phyloP scores from a whole-genome alignment of 2,797 vertebrate genomes.

The Gymnothorax reevesii region DNA sequence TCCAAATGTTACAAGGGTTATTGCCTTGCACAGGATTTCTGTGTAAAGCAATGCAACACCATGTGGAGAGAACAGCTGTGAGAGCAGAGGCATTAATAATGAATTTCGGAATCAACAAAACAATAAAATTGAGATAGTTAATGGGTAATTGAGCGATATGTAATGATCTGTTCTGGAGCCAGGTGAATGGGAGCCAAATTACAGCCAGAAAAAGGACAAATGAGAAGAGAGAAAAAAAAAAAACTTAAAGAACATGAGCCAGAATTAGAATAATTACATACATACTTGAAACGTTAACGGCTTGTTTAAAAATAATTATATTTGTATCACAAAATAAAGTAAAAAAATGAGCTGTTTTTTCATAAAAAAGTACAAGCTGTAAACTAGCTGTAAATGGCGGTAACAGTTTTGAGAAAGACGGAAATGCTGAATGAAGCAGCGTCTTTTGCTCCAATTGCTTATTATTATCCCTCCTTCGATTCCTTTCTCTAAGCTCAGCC shows the following conservation, averaged over 20 bases:
- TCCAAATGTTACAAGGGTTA: no score
- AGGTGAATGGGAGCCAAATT: slow-evolving; percentile 44
- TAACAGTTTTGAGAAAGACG: slow-evolving; percentile 73
- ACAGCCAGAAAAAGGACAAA: slow-evolving; percentile 58
- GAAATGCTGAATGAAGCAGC: slow-evolving; percentile 63
- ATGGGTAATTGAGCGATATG: slow-evolving; percentile 52
- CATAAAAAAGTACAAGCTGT: slow-evolving; percentile 60
- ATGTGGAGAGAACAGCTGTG: background rate
- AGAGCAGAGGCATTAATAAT: background rate
- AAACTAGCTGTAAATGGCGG: slow-evolving; percentile 72
- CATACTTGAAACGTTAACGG: slow-evolving; percentile 65
- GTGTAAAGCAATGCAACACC: background rate
- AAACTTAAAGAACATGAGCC: slow-evolving; percentile 66
- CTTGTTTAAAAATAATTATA: slow-evolving; percentile 57
- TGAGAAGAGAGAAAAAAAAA: slow-evolving; percentile 45
- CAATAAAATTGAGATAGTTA: slow-evolving; percentile 26
- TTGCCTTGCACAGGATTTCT: background rate
- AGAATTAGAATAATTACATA: slow-evolving; percentile 53
- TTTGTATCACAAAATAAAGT: slow-evolving; percentile 76
- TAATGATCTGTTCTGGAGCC: slow-evolving; percentile 47
- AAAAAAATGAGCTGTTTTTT: slow-evolving; percentile 70
- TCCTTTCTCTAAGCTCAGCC: no score
- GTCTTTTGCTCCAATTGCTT: no score
- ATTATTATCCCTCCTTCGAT: no score
- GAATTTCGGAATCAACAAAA: background rate